Percentiles rank a stretch among this genome's conserved stretches.
Evolutionary conservation across 2,797 vertebrate genomes (phyloP).

Genomic region (Passerculus sandwichensis): DNA sequence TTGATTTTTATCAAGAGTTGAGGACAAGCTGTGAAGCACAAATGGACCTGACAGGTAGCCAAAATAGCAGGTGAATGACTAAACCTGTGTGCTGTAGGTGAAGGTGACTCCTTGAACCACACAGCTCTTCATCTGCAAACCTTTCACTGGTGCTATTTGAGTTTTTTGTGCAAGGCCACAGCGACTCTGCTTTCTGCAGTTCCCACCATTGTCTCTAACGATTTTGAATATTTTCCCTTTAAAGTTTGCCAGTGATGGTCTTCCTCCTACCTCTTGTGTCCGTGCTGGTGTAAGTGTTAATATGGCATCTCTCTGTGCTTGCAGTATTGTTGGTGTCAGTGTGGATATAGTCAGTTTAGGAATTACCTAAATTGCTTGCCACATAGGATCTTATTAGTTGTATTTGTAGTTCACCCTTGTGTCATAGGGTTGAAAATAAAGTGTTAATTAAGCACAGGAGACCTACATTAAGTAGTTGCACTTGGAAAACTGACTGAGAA

Average conservation of each 20-base stretch:
- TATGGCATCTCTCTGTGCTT: background rate
- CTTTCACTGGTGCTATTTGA: background rate
- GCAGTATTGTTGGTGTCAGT: background rate
- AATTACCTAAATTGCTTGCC: background rate
- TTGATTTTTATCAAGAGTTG: constrained; percentile 37
- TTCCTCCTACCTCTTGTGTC: background rate
- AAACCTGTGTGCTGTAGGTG: background rate
- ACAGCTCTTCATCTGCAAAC: background rate
- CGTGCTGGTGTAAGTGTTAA: background rate
- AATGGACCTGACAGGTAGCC: background rate
- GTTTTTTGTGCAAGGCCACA: background rate
- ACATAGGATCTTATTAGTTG: background rate
- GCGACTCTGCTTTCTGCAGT: background rate
- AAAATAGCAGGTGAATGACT: constrained; percentile 17
- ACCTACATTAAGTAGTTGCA: background rate
- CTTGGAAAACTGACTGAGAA: background rate
- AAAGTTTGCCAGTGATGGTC: background rate
- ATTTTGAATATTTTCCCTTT: background rate
- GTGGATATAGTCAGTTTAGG: background rate
- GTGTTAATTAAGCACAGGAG: accelerated
- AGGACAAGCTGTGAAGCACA: background rate
- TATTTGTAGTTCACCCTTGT: background rate
- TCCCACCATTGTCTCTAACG: background rate
- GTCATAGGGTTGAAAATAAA: background rate
- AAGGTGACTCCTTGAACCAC: background rate